A percentile compares a stretch with the other conserved stretches of the same genome.
These are phyloP conservation scores for Drosophila burlai DNA, from an alignment of 1,140 invertebrate genomes.

Conservation along the genomic window DNA sequence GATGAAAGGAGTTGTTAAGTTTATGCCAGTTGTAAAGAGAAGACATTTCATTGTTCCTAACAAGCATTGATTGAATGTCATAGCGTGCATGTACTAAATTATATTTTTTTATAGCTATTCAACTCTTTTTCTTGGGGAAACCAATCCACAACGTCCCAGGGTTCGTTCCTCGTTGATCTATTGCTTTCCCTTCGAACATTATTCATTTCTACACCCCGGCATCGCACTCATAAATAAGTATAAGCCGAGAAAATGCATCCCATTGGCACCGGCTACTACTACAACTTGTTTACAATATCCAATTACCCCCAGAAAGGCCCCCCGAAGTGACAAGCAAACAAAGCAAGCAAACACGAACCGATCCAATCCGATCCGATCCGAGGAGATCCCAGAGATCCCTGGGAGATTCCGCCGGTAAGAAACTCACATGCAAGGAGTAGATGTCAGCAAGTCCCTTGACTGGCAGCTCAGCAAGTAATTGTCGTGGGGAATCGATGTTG, in stretches of 20 bases:
- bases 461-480: conserved; percentile 77
- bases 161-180: conserved; percentile 45
- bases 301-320: conserved; percentile 69
- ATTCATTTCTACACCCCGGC: conserved; percentile 68
- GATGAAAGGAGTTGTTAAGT: conserved; percentile 3
- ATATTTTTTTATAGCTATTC: conserved; percentile 10
- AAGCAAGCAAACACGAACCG: conserved; percentile 48
- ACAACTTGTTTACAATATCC: conserved; percentile 79
- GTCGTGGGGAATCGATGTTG: conserved; percentile 48
- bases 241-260: conserved; percentile 25
- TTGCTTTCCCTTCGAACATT: conserved; percentile 53
- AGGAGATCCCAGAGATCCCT: conserved; percentile 33
- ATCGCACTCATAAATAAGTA: conserved; percentile 57
- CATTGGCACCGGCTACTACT: conserved; percentile 50
- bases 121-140: background rate
- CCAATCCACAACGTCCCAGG: background rate
- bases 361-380: conserved; percentile 11
- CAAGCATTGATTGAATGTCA: conserved; percentile 29
- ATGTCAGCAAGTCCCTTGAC: conserved; percentile 80
- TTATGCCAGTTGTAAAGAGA: conserved; percentile 5
- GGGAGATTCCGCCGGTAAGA: conserved; percentile 18
- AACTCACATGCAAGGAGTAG: conserved; percentile 44
- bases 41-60: conserved; percentile 3
- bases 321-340: conserved; percentile 57
- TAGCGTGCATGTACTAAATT: background rate